These are phyloP conservation scores for Microplitis manilae DNA, from an alignment of 2,888 invertebrate species.

Conservation along the genomic window DNA sequence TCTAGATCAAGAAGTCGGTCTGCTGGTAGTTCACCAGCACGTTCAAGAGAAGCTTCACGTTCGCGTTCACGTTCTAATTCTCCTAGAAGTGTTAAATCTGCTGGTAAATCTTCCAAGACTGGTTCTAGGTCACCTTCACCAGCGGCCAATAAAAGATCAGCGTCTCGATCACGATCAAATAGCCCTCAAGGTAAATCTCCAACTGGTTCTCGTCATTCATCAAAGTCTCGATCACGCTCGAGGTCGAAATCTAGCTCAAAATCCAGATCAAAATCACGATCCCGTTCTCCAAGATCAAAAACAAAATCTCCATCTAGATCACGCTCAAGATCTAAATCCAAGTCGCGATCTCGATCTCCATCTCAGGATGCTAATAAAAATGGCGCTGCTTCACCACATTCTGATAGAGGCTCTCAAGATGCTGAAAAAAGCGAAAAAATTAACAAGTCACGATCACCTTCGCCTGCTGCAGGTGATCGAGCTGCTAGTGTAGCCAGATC, in stretches of 20 bases:
- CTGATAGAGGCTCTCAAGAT: constrained; percentile 3
- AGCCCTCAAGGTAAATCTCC: constrained; percentile 42
- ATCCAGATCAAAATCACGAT: constrained; percentile 21
- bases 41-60: constrained; percentile 39
- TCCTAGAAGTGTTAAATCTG: constrained; percentile 36
- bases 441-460: constrained; percentile 57
- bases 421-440: neutral
- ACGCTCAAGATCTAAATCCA: constrained; percentile 55
- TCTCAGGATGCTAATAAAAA: constrained; percentile 21
- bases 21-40: constrained; percentile 38
- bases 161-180: constrained; percentile 48
- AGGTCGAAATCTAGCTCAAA: constrained; percentile 48
- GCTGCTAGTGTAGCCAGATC: constrained; percentile 22
- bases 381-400: constrained; percentile 13
- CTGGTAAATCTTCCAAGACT: neutral
- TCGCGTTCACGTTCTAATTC: constrained; percentile 21
- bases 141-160: constrained; percentile 29
- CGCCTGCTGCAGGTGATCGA: constrained; percentile 45
- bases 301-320: constrained; percentile 58
- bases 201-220: constrained; percentile 47
- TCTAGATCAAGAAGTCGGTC: constrained; percentile 46
- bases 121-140: constrained; percentile 28
- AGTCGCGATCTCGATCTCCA: constrained; percentile 56
- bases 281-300: constrained; percentile 45
- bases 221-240: constrained; percentile 55